Conservation (phyloP, 2,888 invertebrate species). For the Achlya flavicornis region DNA sequence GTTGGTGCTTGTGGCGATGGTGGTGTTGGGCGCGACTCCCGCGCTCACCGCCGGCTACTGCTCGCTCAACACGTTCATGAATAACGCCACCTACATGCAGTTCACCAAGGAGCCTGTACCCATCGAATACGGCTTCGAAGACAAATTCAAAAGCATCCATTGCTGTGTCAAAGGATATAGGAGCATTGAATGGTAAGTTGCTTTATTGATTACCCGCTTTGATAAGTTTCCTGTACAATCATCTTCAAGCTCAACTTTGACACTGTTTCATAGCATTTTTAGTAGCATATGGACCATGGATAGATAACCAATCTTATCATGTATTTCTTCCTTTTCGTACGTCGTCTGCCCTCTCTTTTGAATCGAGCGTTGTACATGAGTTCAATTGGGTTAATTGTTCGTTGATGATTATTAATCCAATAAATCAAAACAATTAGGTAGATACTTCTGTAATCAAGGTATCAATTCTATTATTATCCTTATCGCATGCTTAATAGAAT, state of each 20-base stretch:
- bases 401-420: not conserved
- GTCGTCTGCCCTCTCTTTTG: no score
- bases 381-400: not conserved
- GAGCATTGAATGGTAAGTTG: slow-evolving; percentile 91
- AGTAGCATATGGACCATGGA: no score
- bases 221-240: no score
- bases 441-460: no score
- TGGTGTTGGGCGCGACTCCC: slow-evolving; percentile 46
- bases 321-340: not conserved
- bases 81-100: slow-evolving; percentile 86
- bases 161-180: slow-evolving; percentile 91
- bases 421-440: not conserved
- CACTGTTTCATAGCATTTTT: no score
- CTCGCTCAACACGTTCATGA: slow-evolving; percentile 82
- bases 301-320: not conserved
- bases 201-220: no score
- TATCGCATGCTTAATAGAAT: no score
- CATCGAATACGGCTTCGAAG: slow-evolving; percentile 87
- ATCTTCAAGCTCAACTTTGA: no score
- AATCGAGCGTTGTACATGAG: not conserved
- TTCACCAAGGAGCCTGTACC: slow-evolving; percentile 89
- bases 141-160: slow-evolving; percentile 89
- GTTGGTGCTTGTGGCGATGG: slow-evolving; percentile 52
- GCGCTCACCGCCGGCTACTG: slow-evolving; percentile 80
- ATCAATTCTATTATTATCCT: no score